Conservation (phyloP, 2,797 vertebrate genomes). For the Acanthurus leucopareius region DNA sequence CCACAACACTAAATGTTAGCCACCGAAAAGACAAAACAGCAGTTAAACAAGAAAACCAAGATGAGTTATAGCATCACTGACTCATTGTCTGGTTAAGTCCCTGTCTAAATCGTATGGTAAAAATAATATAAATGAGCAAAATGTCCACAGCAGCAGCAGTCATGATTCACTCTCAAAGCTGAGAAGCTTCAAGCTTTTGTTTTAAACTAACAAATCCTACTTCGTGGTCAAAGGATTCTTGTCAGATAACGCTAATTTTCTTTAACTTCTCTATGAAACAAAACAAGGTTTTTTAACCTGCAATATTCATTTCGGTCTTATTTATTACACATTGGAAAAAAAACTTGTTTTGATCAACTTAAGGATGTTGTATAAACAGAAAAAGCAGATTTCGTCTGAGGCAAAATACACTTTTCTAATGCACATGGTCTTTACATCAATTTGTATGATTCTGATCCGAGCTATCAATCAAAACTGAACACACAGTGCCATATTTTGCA, state of each 20-base stretch:
- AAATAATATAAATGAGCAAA: background rate
- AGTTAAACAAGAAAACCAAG: background rate
- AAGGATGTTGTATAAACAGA: background rate
- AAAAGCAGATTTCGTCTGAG: no score
- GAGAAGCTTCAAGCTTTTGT: background rate
- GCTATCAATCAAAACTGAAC: no score
- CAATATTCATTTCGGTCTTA: background rate
- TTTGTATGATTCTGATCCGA: background rate
- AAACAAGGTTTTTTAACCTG: background rate
- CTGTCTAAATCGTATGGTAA: background rate
- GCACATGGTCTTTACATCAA: background rate
- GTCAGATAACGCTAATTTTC: no score
- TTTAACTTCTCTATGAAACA: background rate
- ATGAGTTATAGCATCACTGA: background rate
- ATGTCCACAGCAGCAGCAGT: background rate
- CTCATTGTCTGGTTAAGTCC: background rate
- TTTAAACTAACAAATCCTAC: background rate
- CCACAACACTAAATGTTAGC: constrained; percentile 43
- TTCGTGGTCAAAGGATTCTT: no score
- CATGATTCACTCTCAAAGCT: background rate
- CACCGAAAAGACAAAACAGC: constrained; percentile 33
- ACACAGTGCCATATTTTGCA: background rate
- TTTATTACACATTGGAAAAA: background rate
- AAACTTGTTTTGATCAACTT: background rate
- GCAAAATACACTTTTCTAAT: background rate